Percentiles rank a stretch among this genome's conserved stretches.
phyloP scores from a whole-genome alignment of 37 sponge, comb jelly and placozoan genomes.

The Mnemiopsis leidyi region DNA sequence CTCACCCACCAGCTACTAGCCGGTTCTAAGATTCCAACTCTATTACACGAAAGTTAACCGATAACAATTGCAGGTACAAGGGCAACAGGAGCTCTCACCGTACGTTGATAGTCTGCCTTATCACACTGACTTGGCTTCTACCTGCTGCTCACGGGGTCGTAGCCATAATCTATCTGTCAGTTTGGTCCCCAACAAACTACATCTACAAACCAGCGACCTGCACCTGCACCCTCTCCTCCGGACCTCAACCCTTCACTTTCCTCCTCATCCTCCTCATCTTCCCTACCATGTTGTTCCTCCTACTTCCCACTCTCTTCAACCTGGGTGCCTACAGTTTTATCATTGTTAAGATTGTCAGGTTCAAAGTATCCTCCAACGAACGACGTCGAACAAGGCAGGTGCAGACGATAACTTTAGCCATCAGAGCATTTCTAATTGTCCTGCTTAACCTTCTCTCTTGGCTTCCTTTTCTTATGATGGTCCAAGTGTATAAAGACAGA shows the following conservation, averaged over 20 bases:
- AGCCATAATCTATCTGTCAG: not conserved
- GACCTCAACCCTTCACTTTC: not conserved
- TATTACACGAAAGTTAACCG: no score
- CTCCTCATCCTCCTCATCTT: not conserved
- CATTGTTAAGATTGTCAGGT: not conserved
- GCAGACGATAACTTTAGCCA: not conserved
- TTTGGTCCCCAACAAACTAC: not conserved
- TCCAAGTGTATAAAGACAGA: not conserved
- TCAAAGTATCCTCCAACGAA: not conserved
- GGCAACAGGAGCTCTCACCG: not conserved
- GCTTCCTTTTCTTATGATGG: not conserved
- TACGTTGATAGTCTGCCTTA: not conserved
- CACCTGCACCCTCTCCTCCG: not conserved
- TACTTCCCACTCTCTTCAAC: not conserved
- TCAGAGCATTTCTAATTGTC: not conserved
- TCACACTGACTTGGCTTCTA: not conserved
- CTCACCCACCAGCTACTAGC: no score
- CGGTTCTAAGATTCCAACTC: no score
- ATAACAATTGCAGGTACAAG: constrained; percentile 27
- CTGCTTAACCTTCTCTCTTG: not conserved
- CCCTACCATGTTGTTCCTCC: not conserved
- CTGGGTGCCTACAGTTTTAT: not conserved
- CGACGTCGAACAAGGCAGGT: not conserved
- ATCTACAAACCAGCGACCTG: not conserved
- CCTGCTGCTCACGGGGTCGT: not conserved